Percentiles rank a stretch among this genome's conserved stretches.
Evolutionary conservation across 2,888 invertebrate species (phyloP).

Genomic region (Ophraella communa): DNA sequence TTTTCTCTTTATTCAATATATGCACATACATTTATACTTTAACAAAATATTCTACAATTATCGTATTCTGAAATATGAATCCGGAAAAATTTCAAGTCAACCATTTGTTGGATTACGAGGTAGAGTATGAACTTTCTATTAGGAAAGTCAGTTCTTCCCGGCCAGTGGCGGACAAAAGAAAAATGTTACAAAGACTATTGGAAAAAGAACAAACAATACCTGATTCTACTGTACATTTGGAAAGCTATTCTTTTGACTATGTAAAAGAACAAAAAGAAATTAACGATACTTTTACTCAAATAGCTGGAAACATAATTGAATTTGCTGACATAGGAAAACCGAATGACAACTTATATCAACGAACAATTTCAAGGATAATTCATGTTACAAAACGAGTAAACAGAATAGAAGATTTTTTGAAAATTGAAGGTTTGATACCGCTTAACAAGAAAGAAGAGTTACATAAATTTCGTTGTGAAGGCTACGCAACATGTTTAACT

Average conservation of each 20-base stretch:
- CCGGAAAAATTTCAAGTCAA: slow-evolving; percentile 9
- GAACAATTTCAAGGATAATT: not conserved
- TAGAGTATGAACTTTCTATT: not conserved
- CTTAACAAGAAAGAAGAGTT: too few species aligned
- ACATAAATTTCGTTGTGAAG: too few species aligned
- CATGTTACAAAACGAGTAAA: not conserved
- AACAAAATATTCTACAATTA: too few species aligned
- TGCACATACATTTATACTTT: too few species aligned
- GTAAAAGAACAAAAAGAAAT: not conserved
- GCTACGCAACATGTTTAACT: too few species aligned
- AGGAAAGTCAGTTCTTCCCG: not conserved
- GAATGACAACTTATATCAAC: not conserved
- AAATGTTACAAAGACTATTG: slow-evolving; percentile 18
- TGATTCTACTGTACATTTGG: not conserved
- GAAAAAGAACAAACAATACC: slow-evolving; percentile 12
- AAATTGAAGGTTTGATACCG: not conserved
- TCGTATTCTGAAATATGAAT: too few species aligned
- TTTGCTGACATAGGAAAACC: not conserved
- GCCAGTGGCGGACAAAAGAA: slow-evolving; percentile 10
- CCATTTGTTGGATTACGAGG: slow-evolving; percentile 8
- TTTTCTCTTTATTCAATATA: too few species aligned
- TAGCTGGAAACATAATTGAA: not conserved
- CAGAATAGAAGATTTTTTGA: not conserved
- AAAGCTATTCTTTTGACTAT: not conserved
- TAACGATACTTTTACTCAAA: not conserved